Conservation (phyloP, 2,113 vertebrate species). For the Crotalus helleri region DNA sequence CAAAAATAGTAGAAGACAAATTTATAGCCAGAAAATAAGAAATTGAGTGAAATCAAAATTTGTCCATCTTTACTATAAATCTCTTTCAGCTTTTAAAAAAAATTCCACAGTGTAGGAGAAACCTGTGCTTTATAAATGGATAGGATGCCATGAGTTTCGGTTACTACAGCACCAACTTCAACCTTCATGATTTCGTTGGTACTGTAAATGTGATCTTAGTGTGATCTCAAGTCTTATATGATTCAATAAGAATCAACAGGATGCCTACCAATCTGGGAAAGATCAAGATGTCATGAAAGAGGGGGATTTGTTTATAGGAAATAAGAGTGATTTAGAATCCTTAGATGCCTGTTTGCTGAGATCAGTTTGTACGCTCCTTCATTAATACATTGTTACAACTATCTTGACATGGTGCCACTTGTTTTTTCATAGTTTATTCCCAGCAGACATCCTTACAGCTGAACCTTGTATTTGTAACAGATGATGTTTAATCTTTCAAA, state of each 20-base stretch:
- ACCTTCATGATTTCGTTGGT: neutral
- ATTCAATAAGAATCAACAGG: neutral
- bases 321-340: neutral
- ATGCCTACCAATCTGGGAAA: neutral
- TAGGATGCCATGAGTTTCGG: neutral
- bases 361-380: neutral
- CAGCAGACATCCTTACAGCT: neutral
- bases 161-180: neutral
- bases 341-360: neutral
- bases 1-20: neutral
- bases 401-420: neutral
- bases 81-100: neutral
- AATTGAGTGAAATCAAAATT: neutral
- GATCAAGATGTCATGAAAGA: neutral
- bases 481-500: neutral
- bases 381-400: neutral
- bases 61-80: neutral
- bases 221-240: neutral
- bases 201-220: neutral
- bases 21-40: neutral
- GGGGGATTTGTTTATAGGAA: neutral
- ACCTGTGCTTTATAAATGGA: neutral
- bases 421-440: neutral
- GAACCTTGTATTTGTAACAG: neutral
- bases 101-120: neutral